These are phyloP conservation scores for Pristionchus arcanus DNA, from an alignment of 2,888 invertebrate species.

Conservation along the genomic window DNA sequence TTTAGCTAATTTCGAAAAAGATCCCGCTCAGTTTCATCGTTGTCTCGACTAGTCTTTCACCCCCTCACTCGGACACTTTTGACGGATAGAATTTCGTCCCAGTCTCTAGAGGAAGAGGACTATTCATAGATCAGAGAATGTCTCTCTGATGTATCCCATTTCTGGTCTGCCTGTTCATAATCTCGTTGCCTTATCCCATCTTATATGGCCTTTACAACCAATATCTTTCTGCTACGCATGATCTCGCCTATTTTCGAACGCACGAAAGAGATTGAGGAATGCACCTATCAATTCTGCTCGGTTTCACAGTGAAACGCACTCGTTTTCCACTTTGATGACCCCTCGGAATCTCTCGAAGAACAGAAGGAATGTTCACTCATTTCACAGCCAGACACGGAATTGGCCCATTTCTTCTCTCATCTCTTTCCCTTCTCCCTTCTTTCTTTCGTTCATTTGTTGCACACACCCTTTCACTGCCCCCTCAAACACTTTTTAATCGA, in stretches of 20 bases:
- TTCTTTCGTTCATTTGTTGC: constrained; percentile 4
- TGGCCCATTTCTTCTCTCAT: constrained; percentile 26
- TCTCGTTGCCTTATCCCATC: not conserved
- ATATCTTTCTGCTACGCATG: not conserved
- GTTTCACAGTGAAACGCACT: not conserved
- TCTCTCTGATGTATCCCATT: constrained; percentile 17
- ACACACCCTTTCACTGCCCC: not conserved
- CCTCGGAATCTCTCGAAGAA: not conserved
- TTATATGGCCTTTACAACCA: not conserved
- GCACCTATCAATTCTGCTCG: no score
- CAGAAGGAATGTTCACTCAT: not conserved
- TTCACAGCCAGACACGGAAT: not conserved
- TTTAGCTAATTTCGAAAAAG: not conserved
- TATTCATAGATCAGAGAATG: constrained; percentile 17
- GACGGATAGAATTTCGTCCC: constrained; percentile 15
- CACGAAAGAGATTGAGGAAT: not conserved
- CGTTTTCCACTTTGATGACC: not conserved
- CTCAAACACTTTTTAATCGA: constrained; percentile 31
- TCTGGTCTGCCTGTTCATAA: constrained; percentile 14
- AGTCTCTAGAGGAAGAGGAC: not conserved
- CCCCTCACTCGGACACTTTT: constrained; percentile 1
- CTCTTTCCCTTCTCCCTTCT: not conserved
- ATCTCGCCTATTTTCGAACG: not conserved
- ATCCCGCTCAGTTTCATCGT: not conserved
- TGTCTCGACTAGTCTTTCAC: constrained; percentile 20